These are phyloP conservation scores for Tonatia bakeri DNA, from an alignment of 2,113 vertebrate species.

Conservation along the genomic window DNA sequence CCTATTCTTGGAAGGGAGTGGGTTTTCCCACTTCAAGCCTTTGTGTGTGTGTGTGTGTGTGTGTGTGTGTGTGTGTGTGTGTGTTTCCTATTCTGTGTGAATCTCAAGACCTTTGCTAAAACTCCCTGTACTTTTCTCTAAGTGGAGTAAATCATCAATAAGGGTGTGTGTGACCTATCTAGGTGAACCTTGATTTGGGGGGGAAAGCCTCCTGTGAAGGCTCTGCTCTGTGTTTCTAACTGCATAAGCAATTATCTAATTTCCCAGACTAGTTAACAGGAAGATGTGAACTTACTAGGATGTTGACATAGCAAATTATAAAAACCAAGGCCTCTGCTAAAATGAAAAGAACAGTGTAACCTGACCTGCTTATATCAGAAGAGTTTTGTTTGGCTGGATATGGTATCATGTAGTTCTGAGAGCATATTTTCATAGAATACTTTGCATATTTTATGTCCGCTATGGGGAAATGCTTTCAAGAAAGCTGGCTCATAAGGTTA, in stretches of 20 bases:
- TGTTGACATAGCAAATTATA: neutral
- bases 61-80: neutral
- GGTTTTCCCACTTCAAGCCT: neutral
- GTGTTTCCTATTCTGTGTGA: neutral
- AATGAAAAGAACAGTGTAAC: constrained; percentile 14
- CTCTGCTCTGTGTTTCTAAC: neutral
- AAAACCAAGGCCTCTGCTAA: constrained; percentile 2
- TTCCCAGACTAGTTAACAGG: neutral
- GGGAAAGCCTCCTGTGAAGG: neutral
- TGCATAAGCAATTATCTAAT: neutral
- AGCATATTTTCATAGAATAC: neutral
- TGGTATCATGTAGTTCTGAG: neutral
- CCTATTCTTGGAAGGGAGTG: neutral
- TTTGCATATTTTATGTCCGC: constrained; percentile 52
- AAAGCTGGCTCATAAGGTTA: constrained; percentile 37
- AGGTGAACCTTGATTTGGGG: constrained; percentile 27
- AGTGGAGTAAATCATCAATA: neutral
- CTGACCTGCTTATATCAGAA: neutral
- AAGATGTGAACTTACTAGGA: neutral
- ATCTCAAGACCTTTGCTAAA: neutral
- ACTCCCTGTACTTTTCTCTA: constrained; percentile 9
- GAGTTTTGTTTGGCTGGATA: neutral
- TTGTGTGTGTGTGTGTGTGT: neutral
- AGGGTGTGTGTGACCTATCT: constrained; percentile 19
- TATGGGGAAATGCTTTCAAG: constrained; percentile 28